Evolutionary conservation across 1,140 invertebrate species (phyloP).

Genomic region (Prorops nasuta): DNA sequence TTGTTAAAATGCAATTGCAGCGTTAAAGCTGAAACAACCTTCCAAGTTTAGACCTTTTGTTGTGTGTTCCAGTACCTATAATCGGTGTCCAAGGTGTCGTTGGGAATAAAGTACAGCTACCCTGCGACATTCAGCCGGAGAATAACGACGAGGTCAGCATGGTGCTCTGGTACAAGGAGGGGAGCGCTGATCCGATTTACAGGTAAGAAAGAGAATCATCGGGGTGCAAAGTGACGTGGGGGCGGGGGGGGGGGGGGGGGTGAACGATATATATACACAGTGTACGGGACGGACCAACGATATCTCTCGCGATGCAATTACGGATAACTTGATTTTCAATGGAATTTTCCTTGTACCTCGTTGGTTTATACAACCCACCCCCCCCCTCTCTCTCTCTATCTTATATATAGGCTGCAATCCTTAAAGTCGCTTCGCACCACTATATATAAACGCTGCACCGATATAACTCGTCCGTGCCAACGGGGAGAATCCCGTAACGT

Average conservation of each 20-base stretch:
- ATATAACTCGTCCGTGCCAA: too few relatives aligned
- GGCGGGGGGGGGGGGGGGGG: neutral
- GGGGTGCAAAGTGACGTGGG: neutral
- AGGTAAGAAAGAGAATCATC: too few relatives aligned
- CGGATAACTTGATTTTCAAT: too few relatives aligned
- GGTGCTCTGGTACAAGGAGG: slow-evolving; percentile 64
- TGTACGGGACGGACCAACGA: too few relatives aligned
- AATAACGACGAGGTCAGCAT: slow-evolving; percentile 58
- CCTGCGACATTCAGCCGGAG: slow-evolving; percentile 58
- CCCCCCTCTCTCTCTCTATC: too few relatives aligned
- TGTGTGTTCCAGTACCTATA: slow-evolving; percentile 50
- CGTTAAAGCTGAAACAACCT: neutral
- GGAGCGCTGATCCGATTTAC: slow-evolving; percentile 59
- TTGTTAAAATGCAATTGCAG: neutral
- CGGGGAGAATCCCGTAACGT: too few relatives aligned
- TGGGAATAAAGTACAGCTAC: slow-evolving; percentile 57
- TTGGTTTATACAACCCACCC: too few relatives aligned
- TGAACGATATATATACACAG: neutral
- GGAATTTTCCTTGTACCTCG: too few relatives aligned
- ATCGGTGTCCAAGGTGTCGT: slow-evolving; percentile 51
- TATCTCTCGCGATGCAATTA: too few relatives aligned
- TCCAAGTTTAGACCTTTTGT: neutral
- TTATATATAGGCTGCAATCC: too few relatives aligned
- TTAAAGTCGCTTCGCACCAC: too few relatives aligned
- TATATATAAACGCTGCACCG: too few relatives aligned